phyloP scores from a whole-genome alignment of 2,888 invertebrate genomes.

The Junonia oenone region DNA sequence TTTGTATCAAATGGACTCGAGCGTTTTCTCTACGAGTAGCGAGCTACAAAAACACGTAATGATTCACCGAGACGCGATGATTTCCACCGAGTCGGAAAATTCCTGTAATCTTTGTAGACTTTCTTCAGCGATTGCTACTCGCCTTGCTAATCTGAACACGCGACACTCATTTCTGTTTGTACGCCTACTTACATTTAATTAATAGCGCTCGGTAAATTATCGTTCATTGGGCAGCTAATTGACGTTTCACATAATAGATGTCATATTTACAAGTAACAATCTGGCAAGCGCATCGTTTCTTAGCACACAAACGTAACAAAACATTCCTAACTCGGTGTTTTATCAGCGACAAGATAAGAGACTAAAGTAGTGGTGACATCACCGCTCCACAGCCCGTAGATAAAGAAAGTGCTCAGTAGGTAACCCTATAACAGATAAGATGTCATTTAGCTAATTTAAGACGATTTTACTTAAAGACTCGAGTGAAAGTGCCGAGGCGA shows the following conservation, averaged over 20 bases:
- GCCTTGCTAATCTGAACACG: slow-evolving; percentile 46
- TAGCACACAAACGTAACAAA: slow-evolving; percentile 34
- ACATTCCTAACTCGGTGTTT: slow-evolving; percentile 57
- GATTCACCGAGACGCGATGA: slow-evolving; percentile 69
- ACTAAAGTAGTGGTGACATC: slow-evolving; percentile 69
- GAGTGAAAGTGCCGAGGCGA: slow-evolving; percentile 18
- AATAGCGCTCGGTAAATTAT: slow-evolving; percentile 23
- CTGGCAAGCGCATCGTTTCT: slow-evolving; percentile 22
- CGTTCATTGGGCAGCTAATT: slow-evolving; percentile 21
- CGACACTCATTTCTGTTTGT: slow-evolving; percentile 42
- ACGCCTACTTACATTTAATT: slow-evolving; percentile 27
- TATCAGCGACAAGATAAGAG: slow-evolving; percentile 67
- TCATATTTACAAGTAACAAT: slow-evolving; percentile 26
- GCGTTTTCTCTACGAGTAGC: slow-evolving; percentile 54
- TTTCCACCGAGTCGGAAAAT: slow-evolving; percentile 76
- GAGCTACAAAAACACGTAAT: slow-evolving; percentile 61
- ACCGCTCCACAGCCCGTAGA: slow-evolving; percentile 57
- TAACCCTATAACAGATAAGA: slow-evolving; percentile 50
- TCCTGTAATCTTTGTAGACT: slow-evolving; percentile 69
- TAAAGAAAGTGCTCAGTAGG: slow-evolving; percentile 69
- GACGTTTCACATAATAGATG: slow-evolving; percentile 24
- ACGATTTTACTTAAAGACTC: slow-evolving; percentile 27
- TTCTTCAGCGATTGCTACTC: slow-evolving; percentile 60
- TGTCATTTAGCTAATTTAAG: slow-evolving; percentile 47
- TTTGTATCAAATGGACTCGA: slow-evolving; percentile 30